Conservation (phyloP, 2,113 vertebrate species). For the Microcebus jonahi region DNA sequence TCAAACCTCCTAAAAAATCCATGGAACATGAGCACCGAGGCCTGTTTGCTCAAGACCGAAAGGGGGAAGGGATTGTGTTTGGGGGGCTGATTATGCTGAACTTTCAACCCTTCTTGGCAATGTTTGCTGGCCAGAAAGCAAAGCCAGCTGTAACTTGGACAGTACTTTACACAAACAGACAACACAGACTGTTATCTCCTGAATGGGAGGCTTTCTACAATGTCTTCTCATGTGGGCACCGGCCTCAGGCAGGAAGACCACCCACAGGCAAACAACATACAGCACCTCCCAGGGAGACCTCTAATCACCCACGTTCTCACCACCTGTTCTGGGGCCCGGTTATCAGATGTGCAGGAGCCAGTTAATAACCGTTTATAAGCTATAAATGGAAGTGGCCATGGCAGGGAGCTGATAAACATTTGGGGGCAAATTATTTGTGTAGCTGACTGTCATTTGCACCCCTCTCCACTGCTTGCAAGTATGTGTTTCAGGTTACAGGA, state of each 20-base stretch:
- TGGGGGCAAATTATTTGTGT: slow-evolving; percentile 79
- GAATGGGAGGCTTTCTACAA: slow-evolving; percentile 81
- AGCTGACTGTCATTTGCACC: slow-evolving; percentile 81
- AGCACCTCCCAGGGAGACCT: slow-evolving; percentile 69
- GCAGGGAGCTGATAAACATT: slow-evolving; percentile 83
- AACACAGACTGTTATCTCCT: slow-evolving; percentile 81
- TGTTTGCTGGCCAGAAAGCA: slow-evolving; percentile 75
- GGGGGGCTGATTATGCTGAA: slow-evolving; percentile 67
- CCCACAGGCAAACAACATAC: slow-evolving; percentile 86
- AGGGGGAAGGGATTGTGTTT: slow-evolving; percentile 42
- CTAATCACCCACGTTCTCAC: slow-evolving; percentile 81
- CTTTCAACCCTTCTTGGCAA: slow-evolving; percentile 76
- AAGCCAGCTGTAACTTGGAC: slow-evolving; percentile 77
- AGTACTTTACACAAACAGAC: slow-evolving; percentile 72
- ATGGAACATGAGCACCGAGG: not conserved
- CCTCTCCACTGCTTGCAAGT: slow-evolving; percentile 75
- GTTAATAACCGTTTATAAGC: slow-evolving; percentile 85
- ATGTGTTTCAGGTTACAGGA: slow-evolving; percentile 83
- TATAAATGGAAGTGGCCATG: slow-evolving; percentile 84
- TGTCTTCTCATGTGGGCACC: slow-evolving; percentile 86
- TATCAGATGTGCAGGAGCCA: slow-evolving; percentile 86
- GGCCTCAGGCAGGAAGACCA: slow-evolving; percentile 88
- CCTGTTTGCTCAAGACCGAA: not conserved
- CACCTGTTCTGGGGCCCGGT: slow-evolving; percentile 84
- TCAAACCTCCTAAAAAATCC: slow-evolving; percentile 8